Base-by-base conservation (phyloP, 2,113 vertebrate genomes). In the Chamaetylas fuelleborni region DNA sequence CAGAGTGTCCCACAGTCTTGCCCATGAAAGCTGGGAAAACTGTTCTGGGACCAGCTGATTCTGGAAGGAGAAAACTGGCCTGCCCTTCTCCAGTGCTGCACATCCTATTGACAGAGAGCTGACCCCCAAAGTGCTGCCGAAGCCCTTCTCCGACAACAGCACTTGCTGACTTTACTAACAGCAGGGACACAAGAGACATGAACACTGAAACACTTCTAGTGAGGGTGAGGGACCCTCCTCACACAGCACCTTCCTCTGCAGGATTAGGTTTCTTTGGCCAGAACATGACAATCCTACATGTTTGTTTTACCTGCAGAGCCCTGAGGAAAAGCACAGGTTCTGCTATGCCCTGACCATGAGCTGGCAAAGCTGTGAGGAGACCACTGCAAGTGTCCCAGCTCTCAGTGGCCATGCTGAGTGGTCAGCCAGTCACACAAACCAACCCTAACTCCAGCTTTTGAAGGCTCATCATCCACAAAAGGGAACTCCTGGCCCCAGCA, bases 251-350 rank as follows among this genome's bases (percentile, higher is more conserved):
- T 24, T 90, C n/a, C 56, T 64, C 51, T 51, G 54, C 36, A 64
- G 61, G 36, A 70, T 40, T 65, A 60, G 58, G 64, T 12, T 70
- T 56, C 58, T 51, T 67, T 62, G 42, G 53, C 25, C 50, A 86
- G 50, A 69, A 66, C 34, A 43, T 0, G 1, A 48, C 2, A 45
- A 29, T 29, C 43, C 70, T 29, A 34, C 20, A 17, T 0, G 1
- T 26, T 34, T 60, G 33, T 8, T 25, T 56, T 77, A 87, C 3
- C 25, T 24, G 31, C 43, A 61, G 47, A 65, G 40, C 58, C 45
- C 60, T 40, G 65, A 78, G 43, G 36, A 34, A 78, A 91, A 50
- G 60, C 54, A 74, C 54, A 71, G 54, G 28, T 74, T 20, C 73
- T 50, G 42, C 81, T 56, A 23, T 86, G 51, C 50, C 42, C 86